These are phyloP conservation scores for Peromyscus aztecus DNA, from an alignment of 2,797 vertebrate species.

Conservation along the genomic window DNA sequence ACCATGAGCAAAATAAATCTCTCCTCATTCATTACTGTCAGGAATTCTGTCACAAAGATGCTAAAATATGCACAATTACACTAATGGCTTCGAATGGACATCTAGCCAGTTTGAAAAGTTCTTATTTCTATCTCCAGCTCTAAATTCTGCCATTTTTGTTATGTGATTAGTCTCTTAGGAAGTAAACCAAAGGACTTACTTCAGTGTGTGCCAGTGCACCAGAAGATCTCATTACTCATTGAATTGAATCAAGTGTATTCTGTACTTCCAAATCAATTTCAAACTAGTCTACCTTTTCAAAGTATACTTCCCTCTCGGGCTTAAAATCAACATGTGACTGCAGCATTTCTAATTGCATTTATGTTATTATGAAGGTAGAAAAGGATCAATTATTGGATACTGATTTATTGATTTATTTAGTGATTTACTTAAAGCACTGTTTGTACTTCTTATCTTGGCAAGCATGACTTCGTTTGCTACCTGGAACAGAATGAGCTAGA, in stretches of 20 bases:
- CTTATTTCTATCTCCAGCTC: neutral
- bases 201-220: neutral
- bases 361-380: neutral
- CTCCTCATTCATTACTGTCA: neutral
- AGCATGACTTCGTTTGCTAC: neutral
- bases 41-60: neutral
- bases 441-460: neutral
- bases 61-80: neutral
- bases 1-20: neutral
- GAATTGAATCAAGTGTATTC: neutral
- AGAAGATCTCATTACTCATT: neutral
- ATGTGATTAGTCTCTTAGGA: neutral
- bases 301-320: neutral
- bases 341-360: constrained; percentile 36
- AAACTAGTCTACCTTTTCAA: constrained; percentile 5
- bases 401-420: neutral
- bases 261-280: neutral
- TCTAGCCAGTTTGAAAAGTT: neutral
- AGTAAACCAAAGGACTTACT: constrained; percentile 15
- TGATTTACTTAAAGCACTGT: neutral
- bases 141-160: constrained; percentile 8
- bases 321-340: neutral
- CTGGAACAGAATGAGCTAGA: neutral
- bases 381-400: neutral
- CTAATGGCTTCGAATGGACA: constrained; percentile 38